These are phyloP conservation scores for Spinus pinus DNA, from an alignment of 2,797 vertebrate genomes.

Conservation along the genomic window DNA sequence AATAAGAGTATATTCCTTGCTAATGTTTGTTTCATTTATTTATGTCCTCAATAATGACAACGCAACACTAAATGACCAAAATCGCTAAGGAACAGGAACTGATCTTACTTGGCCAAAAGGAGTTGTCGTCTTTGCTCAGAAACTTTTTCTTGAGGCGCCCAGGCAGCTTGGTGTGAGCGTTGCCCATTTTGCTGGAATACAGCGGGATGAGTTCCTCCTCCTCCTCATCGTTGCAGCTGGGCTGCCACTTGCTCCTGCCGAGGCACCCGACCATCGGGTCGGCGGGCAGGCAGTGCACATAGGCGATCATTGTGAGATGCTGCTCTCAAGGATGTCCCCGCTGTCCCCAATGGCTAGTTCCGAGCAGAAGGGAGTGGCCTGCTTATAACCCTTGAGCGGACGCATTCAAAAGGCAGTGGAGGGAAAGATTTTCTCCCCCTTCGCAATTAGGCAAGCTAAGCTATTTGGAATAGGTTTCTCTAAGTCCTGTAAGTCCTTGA, in stretches of 20 bases:
- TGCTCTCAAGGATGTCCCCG: conserved; percentile 37
- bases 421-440: neutral
- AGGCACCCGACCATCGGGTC: conserved; percentile 82
- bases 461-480: neutral
- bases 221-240: conserved; percentile 79
- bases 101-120: conserved; percentile 84
- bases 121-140: conserved; percentile 78
- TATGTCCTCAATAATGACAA: neutral
- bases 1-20: neutral
- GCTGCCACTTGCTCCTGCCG: conserved; percentile 70
- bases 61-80: neutral
- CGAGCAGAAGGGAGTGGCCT: conserved; percentile 63
- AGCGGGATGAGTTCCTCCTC: conserved; percentile 76
- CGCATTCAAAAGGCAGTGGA: neutral
- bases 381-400: conserved; percentile 47
- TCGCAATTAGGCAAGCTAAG: neutral
- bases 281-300: conserved; percentile 80
- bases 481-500: neutral
- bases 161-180: conserved; percentile 73
- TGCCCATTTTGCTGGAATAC: conserved; percentile 82
- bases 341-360: conserved; percentile 52
- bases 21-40: neutral
- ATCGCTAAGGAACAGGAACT: neutral
- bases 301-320: conserved; percentile 80
- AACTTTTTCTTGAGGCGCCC: conserved; percentile 78